Evolutionary conservation across 2,888 invertebrate genomes (phyloP).

Genomic region (Lobophora halterata): DNA sequence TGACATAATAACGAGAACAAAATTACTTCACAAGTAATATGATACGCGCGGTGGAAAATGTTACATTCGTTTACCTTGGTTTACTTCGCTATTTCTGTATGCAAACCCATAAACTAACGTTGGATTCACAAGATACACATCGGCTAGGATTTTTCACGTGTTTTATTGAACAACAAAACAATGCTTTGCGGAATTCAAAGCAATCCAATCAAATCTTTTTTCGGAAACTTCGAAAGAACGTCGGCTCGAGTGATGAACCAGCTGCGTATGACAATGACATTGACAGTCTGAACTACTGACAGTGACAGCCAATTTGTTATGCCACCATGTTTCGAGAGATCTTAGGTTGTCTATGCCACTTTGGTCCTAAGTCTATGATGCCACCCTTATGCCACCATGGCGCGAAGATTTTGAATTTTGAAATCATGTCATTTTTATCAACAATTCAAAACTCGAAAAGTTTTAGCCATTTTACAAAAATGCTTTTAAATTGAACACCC

Average conservation of each 20-base stretch:
- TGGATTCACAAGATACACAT: neutral
- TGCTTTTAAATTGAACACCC: too few relatives aligned
- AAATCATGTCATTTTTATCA: too few relatives aligned
- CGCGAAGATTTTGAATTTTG: too few relatives aligned
- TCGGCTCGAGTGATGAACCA: too few relatives aligned
- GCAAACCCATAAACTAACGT: neutral
- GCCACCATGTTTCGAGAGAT: too few relatives aligned
- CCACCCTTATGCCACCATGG: too few relatives aligned
- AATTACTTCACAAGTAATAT: slow-evolving; percentile 68
- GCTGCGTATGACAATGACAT: slow-evolving; percentile 3
- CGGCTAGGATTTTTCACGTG: slow-evolving; percentile 21
- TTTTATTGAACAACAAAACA: slow-evolving; percentile 26
- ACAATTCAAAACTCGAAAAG: too few relatives aligned
- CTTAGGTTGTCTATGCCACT: neutral
- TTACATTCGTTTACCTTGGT: slow-evolving; percentile 18
- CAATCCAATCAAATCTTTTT: slow-evolving; percentile 14
- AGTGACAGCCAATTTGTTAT: neutral
- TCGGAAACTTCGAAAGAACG: slow-evolving; percentile 16
- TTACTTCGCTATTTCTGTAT: slow-evolving; percentile 4
- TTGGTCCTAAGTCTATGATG: neutral
- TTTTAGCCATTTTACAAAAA: too few relatives aligned
- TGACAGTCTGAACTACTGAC: neutral
- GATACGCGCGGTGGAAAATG: slow-evolving; percentile 45
- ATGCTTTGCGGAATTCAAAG: slow-evolving; percentile 15
- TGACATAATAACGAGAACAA: slow-evolving; percentile 72